Conservation (phyloP, 2,797 vertebrate species). For the Alcedo atthis region DNA sequence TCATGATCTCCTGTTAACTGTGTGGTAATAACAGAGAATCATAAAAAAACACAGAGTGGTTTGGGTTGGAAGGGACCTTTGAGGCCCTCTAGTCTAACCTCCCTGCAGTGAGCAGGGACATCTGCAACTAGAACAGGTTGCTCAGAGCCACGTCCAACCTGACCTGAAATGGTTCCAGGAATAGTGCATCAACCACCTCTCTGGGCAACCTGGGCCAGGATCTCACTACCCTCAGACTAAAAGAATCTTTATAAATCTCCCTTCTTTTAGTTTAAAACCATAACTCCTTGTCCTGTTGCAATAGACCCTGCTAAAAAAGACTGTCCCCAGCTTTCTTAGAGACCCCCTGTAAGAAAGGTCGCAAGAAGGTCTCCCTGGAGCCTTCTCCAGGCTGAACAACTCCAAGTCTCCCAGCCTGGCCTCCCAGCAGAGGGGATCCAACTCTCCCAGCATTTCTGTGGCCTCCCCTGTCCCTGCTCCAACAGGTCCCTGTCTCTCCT, state of each 20-base stretch:
- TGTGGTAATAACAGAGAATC: not conserved
- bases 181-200: not conserved
- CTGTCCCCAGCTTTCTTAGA: too few relatives aligned
- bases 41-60: too few relatives aligned
- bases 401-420: not conserved
- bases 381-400: too few relatives aligned
- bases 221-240: not conserved
- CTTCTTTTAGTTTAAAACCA: too few relatives aligned
- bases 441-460: too few relatives aligned
- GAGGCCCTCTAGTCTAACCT: not conserved
- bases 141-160: not conserved
- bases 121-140: not conserved
- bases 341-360: too few relatives aligned
- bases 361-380: too few relatives aligned
- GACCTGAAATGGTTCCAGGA: not conserved
- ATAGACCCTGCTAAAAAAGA: too few relatives aligned
- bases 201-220: not conserved
- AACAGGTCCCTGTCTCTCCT: too few relatives aligned
- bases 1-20: rapidly evolving
- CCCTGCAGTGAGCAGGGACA: not conserved
- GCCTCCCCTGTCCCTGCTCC: too few relatives aligned
- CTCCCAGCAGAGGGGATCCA: not conserved
- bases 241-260: too few relatives aligned
- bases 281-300: too few relatives aligned
- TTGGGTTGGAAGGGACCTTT: not conserved